These are phyloP conservation scores for Lochmaea crataegi DNA, from an alignment of 2,888 invertebrate genomes.

Conservation along the genomic window DNA sequence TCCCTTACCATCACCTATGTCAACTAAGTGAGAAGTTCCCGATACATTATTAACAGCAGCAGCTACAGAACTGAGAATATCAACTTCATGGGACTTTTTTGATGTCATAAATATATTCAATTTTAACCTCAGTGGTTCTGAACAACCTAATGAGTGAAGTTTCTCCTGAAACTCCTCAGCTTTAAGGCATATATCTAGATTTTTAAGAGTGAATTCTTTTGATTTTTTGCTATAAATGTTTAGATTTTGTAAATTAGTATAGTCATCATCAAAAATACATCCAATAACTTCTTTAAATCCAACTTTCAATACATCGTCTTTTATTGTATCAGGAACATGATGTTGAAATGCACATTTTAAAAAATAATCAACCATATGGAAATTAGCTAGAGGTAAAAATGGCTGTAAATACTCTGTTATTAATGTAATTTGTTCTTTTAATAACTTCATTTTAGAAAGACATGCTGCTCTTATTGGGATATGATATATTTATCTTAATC, in stretches of 20 bases:
- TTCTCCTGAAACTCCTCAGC: conserved; percentile 62
- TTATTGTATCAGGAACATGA: conserved; percentile 70
- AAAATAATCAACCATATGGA: conserved; percentile 82
- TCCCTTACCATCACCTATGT: conserved; percentile 92
- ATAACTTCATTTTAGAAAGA: conserved; percentile 68
- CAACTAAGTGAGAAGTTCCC: conserved; percentile 71
- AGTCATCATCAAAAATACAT: conserved; percentile 66
- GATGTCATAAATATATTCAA: conserved; percentile 80
- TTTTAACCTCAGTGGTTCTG: conserved; percentile 58
- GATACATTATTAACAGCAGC: conserved; percentile 66
- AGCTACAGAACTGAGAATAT: conserved; percentile 73
- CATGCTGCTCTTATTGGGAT: conserved; percentile 70
- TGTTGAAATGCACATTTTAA: conserved; percentile 71
- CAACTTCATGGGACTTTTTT: conserved; percentile 87
- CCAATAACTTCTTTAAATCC: conserved; percentile 66
- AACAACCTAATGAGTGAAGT: conserved; percentile 59
- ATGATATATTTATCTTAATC: conserved; percentile 70
- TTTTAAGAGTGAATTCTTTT: conserved; percentile 56
- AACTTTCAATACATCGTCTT: conserved; percentile 65
- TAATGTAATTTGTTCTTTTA: conserved; percentile 66
- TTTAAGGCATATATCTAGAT: conserved; percentile 64
- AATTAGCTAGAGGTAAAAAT: conserved; percentile 74
- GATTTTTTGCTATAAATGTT: conserved; percentile 54
- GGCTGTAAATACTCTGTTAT: conserved; percentile 71
- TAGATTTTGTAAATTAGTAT: conserved; percentile 49